Base-by-base conservation (phyloP, 1,140 invertebrate species). In the Anthonomus grandis region DNA sequence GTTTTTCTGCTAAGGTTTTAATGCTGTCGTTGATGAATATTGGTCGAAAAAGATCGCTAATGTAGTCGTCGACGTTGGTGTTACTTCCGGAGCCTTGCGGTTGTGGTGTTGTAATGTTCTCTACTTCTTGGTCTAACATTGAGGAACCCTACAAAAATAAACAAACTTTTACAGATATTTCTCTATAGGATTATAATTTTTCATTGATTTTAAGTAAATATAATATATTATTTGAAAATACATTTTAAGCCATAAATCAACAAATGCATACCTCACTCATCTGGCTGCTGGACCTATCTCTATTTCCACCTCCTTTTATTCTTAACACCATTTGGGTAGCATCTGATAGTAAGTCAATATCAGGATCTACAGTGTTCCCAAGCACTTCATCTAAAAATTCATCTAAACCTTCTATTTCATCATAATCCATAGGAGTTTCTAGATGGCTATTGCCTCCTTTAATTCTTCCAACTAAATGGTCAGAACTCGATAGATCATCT, bases 11-110 rank as follows among this genome's bases (percentile, higher is more conserved):
- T 15, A 85, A 68, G 38, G 77, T 75, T 41, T 81, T 79, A n/a
- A 85, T 64, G 48, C 76, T 79, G n/a, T 83, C 78, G 56, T 83
- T 82, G 47, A 85, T 75, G 58, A 82, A 79, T 37, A 84, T 82
- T 1, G 83, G 79, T 60, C 80, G 75, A 24, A 85, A 81, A 3
- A 86, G 64, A 55, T 84, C 82, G 6, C 79, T 81, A 1, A 87
- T 81, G 56, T 83, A 86, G 64, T 85, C 81, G 64, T 85, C 83
- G 2, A 85, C 77, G 17, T 81, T 83, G 58, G 76, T 66, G 46
- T 68, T 71, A n/a, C 38, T 46, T 8, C 41, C 45, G 4, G 45
- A 36, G 12, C 36, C 13, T 12, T 15, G 25, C 6, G 44, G 23
- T 42, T 53, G 47, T 36, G 52, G 44, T 12, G 57, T 62, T 13